Conservation (phyloP, 2,113 vertebrate genomes). For the Caloenas nicobarica region DNA sequence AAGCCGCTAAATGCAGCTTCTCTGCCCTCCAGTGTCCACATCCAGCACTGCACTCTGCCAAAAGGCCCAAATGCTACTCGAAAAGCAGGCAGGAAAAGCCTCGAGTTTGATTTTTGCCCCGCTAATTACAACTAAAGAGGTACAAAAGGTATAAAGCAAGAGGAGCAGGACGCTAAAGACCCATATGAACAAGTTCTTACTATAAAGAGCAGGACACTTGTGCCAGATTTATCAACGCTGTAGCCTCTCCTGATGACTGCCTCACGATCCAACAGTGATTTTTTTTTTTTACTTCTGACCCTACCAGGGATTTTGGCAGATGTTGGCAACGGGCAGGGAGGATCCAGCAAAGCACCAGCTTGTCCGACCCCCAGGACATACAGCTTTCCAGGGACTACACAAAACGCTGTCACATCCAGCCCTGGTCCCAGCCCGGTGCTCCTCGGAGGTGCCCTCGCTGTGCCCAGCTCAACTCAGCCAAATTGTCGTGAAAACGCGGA, state of each 20-base stretch:
- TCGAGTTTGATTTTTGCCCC: rapidly evolving
- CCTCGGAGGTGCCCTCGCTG: not conserved
- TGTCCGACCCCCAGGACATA: not conserved
- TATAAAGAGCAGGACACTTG: not conserved
- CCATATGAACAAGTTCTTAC: not conserved
- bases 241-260: not conserved
- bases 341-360: not conserved
- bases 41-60: not conserved
- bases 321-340: not conserved
- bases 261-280: not conserved
- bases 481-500: rapidly evolving
- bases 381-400: not conserved
- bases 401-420: not conserved
- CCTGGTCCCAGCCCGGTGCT: not conserved
- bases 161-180: not conserved
- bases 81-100: not conserved
- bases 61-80: not conserved
- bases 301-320: not conserved
- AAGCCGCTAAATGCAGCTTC: not conserved
- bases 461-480: not conserved
- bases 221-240: not conserved
- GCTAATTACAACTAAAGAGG: not conserved
- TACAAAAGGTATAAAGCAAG: not conserved
- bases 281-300: no score
- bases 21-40: slow-evolving; percentile 53